These are phyloP conservation scores for Lasioglossum villosulum DNA, from an alignment of 2,888 invertebrate species.

Conservation along the genomic window DNA sequence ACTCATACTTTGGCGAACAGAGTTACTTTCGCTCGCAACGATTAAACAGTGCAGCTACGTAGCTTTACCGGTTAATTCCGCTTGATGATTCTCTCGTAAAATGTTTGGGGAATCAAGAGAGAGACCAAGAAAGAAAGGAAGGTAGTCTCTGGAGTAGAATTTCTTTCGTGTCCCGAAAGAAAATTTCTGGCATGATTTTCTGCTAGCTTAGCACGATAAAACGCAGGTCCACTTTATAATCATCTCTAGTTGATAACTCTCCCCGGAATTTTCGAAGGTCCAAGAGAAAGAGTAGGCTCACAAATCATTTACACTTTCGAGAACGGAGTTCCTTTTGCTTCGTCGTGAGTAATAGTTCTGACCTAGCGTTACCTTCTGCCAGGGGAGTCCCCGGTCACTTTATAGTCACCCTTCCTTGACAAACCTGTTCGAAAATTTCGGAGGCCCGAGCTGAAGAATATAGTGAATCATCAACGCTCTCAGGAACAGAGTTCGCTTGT, in stretches of 20 bases:
- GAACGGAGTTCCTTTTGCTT: neutral
- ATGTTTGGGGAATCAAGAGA: neutral
- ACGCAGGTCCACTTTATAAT: neutral
- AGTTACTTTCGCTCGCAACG: neutral
- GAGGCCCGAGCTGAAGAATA: neutral
- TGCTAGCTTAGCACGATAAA: neutral
- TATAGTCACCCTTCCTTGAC: neutral
- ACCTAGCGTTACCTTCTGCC: neutral
- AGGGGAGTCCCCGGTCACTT: neutral
- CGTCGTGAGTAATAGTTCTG: neutral
- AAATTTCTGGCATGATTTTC: neutral
- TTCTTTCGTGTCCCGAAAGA: neutral
- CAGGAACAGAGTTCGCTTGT: neutral
- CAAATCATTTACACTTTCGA: slow-evolving; percentile 7
- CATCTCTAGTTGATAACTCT: neutral
- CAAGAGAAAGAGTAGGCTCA: neutral
- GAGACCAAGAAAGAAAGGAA: neutral
- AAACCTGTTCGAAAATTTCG: neutral
- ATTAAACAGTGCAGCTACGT: neutral
- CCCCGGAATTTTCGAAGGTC: neutral
- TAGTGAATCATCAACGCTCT: neutral
- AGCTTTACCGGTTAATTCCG: neutral
- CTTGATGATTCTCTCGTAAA: neutral
- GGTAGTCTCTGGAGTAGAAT: neutral
- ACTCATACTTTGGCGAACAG: neutral